Evolutionary conservation across 1,140 invertebrate genomes (phyloP).

Genomic region (Acromyrmex charruanus): DNA sequence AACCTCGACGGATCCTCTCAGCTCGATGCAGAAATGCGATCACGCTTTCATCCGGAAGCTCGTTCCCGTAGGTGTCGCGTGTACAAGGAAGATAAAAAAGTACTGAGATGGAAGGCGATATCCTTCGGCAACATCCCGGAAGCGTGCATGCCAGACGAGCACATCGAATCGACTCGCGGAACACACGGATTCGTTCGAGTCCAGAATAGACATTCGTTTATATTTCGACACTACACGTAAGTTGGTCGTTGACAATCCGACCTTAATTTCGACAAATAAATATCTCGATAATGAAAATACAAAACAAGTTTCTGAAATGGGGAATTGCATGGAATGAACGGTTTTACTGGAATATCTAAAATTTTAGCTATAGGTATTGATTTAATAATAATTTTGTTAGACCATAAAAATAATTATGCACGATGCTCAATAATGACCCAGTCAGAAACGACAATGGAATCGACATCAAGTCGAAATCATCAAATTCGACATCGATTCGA

Average conservation of each 20-base stretch:
- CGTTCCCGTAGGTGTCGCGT: slow-evolving; percentile 55
- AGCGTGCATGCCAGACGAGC: slow-evolving; percentile 41
- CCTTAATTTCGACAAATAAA: slow-evolving; percentile 21
- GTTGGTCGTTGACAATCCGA: slow-evolving; percentile 6
- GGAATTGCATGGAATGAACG: neutral
- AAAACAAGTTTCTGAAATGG: neutral
- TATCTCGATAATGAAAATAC: neutral
- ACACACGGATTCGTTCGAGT: slow-evolving; percentile 40
- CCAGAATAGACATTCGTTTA: slow-evolving; percentile 50
- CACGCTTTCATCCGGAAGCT: slow-evolving; percentile 56
- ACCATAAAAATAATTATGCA: no score
- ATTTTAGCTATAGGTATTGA: no score
- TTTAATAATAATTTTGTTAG: no score
- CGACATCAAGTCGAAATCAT: no score
- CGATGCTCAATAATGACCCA: no score
- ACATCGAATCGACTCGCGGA: slow-evolving; percentile 60
- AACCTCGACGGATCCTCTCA: slow-evolving; percentile 40
- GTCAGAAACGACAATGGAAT: no score
- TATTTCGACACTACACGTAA: slow-evolving; percentile 3
- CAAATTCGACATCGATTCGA: no score
- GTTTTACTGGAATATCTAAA: no score
- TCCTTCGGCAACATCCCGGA: slow-evolving; percentile 68
- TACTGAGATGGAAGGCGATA: slow-evolving; percentile 61
- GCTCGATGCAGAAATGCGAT: slow-evolving; percentile 53
- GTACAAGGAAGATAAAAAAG: slow-evolving; percentile 68